Conservation (phyloP, 2,888 invertebrate genomes). For the Drosophila peninsularis region DNA sequence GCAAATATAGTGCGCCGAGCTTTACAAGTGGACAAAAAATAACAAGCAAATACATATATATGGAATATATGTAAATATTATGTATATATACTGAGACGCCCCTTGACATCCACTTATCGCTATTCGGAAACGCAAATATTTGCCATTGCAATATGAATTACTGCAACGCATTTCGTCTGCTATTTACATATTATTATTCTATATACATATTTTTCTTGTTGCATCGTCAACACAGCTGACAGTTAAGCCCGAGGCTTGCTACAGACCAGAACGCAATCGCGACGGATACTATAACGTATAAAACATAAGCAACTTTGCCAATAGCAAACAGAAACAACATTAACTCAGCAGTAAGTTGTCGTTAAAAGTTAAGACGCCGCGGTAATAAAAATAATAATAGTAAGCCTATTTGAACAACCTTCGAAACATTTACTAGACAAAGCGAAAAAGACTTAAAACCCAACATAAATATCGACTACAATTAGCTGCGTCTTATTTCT, state of each 20-base stretch:
- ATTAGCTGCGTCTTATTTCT: slow-evolving; percentile 12
- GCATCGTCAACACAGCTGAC: slow-evolving; percentile 15
- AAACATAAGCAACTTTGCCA: background rate
- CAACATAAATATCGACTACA: slow-evolving; percentile 15
- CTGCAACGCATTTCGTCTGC: slow-evolving; percentile 38
- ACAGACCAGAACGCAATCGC: slow-evolving; percentile 15
- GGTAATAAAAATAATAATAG: slow-evolving; percentile 1
- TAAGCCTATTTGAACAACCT: slow-evolving; percentile 26
- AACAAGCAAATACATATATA: background rate
- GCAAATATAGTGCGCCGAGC: slow-evolving; percentile 20
- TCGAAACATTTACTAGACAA: slow-evolving; percentile 3
- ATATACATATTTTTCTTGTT: slow-evolving; percentile 11
- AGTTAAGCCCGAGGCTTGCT: slow-evolving; percentile 23
- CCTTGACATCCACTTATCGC: slow-evolving; percentile 74
- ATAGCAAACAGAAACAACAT: background rate
- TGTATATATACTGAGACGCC: slow-evolving; percentile 39
- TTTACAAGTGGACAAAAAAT: slow-evolving; percentile 14
- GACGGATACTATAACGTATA: background rate
- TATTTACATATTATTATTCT: slow-evolving; percentile 12
- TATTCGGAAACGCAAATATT: slow-evolving; percentile 36
- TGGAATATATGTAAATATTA: background rate
- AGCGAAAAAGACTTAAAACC: background rate
- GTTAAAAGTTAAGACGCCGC: background rate
- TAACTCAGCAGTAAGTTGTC: slow-evolving; percentile 18
- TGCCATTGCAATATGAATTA: slow-evolving; percentile 34